A percentile compares a stretch with the other conserved stretches of the same genome.
phyloP scores from a whole-genome alignment of 2,888 invertebrate species.

The Corbicula japonica region DNA sequence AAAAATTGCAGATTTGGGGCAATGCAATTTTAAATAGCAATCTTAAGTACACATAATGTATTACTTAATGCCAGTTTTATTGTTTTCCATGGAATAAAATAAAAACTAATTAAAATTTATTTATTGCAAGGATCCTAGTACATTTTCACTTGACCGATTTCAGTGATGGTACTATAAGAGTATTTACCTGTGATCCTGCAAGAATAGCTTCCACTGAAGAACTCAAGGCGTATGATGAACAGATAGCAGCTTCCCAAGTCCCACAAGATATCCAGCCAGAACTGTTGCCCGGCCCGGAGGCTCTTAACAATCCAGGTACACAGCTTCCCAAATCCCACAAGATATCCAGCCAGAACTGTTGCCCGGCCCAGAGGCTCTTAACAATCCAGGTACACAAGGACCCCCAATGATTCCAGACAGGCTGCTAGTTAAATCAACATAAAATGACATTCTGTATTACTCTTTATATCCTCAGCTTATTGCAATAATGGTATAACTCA shows the following conservation, averaged over 20 bases:
- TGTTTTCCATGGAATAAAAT: too few species aligned
- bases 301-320: conserved; percentile 92
- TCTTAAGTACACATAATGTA: too few species aligned
- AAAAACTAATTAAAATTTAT: too few species aligned
- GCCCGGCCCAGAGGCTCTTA: conserved; percentile 93
- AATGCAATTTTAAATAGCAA: too few species aligned
- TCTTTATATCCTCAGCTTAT: too few species aligned
- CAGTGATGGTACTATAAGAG: conserved; percentile 95
- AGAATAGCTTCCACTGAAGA: conserved; percentile 89
- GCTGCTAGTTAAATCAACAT: too few species aligned
- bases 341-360: conserved; percentile 95
- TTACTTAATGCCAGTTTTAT: too few species aligned
- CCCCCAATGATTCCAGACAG: too few species aligned
- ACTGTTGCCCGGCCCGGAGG: conserved; percentile 94
- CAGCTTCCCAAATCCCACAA: conserved; percentile 89
- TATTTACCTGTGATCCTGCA: conserved; percentile 92
- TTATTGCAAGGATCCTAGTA: too few species aligned
- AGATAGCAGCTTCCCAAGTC: conserved; percentile 89
- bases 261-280: conserved; percentile 94
- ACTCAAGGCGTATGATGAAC: conserved; percentile 91
- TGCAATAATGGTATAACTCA: too few species aligned
- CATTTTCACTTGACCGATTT: conserved; percentile 78
- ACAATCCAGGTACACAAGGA: conserved; percentile 91
- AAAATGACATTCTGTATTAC: too few species aligned
- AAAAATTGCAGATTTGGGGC: too few species aligned